Evolutionary conservation across 2,888 invertebrate genomes (phyloP).

Genomic region (Chrysomela aeneicollis): DNA sequence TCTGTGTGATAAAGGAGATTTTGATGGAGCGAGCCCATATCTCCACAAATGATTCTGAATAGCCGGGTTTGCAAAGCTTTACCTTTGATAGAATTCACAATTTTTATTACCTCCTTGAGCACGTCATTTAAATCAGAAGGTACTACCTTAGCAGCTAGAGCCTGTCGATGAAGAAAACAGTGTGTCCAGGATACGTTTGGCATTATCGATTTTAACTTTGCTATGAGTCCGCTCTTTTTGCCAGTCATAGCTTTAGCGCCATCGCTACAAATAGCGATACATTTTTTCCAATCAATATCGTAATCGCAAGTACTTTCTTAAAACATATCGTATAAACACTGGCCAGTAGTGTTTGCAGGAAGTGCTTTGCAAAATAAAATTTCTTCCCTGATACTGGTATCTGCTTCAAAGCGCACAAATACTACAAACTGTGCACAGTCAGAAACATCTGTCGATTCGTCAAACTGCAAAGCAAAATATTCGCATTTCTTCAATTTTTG

Average conservation of each 20-base stretch:
- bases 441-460: too few species aligned
- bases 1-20: slow-evolving; percentile 2
- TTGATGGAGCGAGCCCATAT: slow-evolving; percentile 41
- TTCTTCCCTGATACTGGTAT: too few species aligned
- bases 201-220: background rate
- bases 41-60: slow-evolving; percentile 37
- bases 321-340: slow-evolving; percentile 20
- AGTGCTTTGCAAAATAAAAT: too few species aligned
- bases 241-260: slow-evolving; percentile 32
- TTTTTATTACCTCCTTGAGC: slow-evolving; percentile 33
- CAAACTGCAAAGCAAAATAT: too few species aligned
- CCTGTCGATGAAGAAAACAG: slow-evolving; percentile 11
- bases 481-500: too few species aligned
- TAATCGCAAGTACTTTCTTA: slow-evolving; percentile 27
- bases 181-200: background rate
- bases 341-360: slow-evolving; percentile 18
- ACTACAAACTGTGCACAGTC: too few species aligned
- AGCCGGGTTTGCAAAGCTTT: slow-evolving; percentile 47
- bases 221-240: background rate
- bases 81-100: slow-evolving; percentile 46
- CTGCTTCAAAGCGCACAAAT: too few species aligned
- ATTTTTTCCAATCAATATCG: slow-evolving; percentile 31
- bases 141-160: slow-evolving; percentile 22
- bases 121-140: slow-evolving; percentile 32
- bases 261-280: slow-evolving; percentile 37